A percentile compares a stretch with the other conserved stretches of the same genome.
Conservation (phyloP, 2,888 invertebrate genomes). For the Malacosoma neustria region DNA sequence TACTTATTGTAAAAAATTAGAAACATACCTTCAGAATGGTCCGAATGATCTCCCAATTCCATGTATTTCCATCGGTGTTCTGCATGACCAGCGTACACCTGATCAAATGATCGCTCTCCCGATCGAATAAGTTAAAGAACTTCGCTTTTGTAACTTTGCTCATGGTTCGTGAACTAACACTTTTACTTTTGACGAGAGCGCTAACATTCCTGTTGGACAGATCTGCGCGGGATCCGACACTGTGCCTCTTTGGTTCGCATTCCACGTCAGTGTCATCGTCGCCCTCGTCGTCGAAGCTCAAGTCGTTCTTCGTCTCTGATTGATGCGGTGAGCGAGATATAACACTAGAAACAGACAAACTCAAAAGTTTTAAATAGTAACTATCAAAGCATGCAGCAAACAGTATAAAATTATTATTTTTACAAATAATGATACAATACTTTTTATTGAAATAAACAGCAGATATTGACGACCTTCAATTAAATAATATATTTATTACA, state of each 20-base stretch:
- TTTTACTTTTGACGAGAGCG: constrained; percentile 64
- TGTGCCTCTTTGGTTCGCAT: constrained; percentile 52
- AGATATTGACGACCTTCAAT: too few species aligned
- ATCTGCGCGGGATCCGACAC: constrained; percentile 58
- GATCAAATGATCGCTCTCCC: constrained; percentile 80
- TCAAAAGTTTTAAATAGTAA: too few species aligned
- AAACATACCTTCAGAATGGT: constrained; percentile 82
- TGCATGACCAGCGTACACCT: constrained; percentile 88
- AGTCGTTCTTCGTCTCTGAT: constrained; percentile 29
- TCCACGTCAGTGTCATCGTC: constrained; percentile 59
- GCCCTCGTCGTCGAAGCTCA: constrained; percentile 42
- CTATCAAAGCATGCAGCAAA: too few species aligned
- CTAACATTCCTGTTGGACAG: constrained; percentile 59
- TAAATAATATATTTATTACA: too few species aligned
- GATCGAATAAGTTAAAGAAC: constrained; percentile 72
- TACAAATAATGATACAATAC: too few species aligned
- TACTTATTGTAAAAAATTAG: too few species aligned
- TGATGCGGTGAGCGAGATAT: not conserved
- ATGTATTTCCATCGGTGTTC: constrained; percentile 85
- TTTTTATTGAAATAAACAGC: too few species aligned
- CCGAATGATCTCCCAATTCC: constrained; percentile 96
- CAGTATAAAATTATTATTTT: too few species aligned
- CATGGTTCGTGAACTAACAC: constrained; percentile 59
- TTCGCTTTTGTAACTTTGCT: constrained; percentile 58
- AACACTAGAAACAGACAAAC: too few species aligned